These are phyloP conservation scores for Amazonetta brasiliensis DNA, from an alignment of 2,797 vertebrate species.

Conservation along the genomic window DNA sequence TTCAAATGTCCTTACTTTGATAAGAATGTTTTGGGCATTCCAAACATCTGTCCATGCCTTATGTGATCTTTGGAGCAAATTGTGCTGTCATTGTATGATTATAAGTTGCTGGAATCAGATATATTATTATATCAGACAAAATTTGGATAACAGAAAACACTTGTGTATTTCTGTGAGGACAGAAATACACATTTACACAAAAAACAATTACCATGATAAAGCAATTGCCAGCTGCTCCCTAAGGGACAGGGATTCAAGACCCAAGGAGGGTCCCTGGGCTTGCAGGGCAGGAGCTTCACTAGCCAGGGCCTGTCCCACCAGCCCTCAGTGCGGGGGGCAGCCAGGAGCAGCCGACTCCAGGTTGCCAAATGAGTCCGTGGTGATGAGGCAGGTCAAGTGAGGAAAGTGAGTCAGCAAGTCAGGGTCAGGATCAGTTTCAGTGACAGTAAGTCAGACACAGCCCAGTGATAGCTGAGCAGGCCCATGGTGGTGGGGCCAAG, in stretches of 20 bases:
- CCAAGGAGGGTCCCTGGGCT: rapidly evolving
- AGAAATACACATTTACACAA: neutral
- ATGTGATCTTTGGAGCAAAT: neutral
- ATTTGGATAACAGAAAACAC: neutral
- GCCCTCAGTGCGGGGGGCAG: neutral
- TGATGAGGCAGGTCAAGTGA: neutral
- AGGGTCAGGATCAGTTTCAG: neutral
- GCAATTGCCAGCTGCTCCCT: neutral
- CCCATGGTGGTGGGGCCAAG: neutral
- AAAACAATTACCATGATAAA: neutral
- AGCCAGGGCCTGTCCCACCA: neutral
- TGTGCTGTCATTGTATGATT: neutral
- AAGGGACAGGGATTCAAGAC: neutral
- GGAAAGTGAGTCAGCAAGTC: neutral
- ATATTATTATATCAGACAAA: neutral
- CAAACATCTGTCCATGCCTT: neutral
- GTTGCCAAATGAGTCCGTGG: rapidly evolving
- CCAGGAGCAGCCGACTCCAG: neutral
- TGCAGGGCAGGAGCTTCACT: neutral
- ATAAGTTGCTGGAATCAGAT: neutral
- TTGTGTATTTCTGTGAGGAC: neutral
- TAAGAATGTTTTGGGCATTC: neutral
- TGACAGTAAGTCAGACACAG: neutral
- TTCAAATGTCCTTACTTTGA: neutral
- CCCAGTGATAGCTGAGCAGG: neutral